Evolutionary conservation across 2,888 invertebrate genomes (phyloP), one percentile per base, ranked within the genome.

Genomic region (Palloptera scutellata): DNA sequence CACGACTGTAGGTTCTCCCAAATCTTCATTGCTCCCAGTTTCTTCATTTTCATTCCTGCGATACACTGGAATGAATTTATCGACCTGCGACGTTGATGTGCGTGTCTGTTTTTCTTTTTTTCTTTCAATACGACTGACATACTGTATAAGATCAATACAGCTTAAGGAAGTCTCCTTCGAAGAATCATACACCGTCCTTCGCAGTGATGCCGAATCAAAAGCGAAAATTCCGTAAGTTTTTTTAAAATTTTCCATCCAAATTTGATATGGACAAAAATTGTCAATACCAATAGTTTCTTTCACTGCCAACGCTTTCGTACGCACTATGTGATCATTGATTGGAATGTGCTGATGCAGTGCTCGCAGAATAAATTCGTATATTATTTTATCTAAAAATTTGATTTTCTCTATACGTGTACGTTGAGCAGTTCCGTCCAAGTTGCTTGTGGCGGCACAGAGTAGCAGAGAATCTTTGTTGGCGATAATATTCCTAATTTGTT

Each of bases 401-500:
- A 78, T 76, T 62, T 78, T 78, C 45, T 74, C 72, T 30, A 70
- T 69, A 6, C 78, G 73, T 30, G 6, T 30, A 57, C 75, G 75
- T 15, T 72, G 70, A 4, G 65, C 20, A 4, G 55, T 61, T 52
- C 72, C 70, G 12, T 57, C 58, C 13, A 65, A 60, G 19, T 64
- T 48, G 0, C 45, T 54, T 11, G 64, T 71, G 4, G 69, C 70
- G 13, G 72, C 73, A 17, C 72, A 67, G 5, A 67, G 55, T 10
- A 77, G 48, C 11, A 78, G 72, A n/a, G 76, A 62, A 17, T 76
- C 76, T 30, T 74, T 70, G 60, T 74, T 77, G 0, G 66, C 12
- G 1, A 78, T 52, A 41, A 78, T 78, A 41, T 76, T 78, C 64
- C 75, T 76, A 59, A 78, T 78, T 66, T 78, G 78, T 62, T 78